Conservation (phyloP, 1,140 invertebrate genomes). For the Papilio glaucus region DNA sequence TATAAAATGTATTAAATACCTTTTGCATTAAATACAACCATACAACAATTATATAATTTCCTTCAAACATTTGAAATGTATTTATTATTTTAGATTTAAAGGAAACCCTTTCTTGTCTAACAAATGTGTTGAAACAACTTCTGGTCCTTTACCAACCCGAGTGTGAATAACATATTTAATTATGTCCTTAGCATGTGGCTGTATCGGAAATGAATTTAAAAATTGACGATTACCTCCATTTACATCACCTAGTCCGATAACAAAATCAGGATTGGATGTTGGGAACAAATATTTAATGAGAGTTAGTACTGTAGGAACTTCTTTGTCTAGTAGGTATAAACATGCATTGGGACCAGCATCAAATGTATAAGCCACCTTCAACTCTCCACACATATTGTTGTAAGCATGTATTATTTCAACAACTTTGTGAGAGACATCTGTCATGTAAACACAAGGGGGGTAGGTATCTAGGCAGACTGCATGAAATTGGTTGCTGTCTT, state of each 20-base stretch:
- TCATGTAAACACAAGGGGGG: conserved; percentile 97
- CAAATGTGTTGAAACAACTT: conserved; percentile 48
- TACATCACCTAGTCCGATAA: conserved; percentile 56
- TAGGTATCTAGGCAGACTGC: conserved; percentile 96
- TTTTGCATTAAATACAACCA: not conserved
- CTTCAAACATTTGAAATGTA: not conserved
- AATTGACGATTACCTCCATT: conserved; percentile 53
- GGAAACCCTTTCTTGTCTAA: conserved; percentile 24
- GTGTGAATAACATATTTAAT: conserved; percentile 95
- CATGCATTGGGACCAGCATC: conserved; percentile 99
- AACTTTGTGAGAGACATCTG: conserved; percentile 92
- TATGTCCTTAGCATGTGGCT: conserved; percentile 81
- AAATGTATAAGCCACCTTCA: conserved; percentile 96
- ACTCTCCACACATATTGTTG: conserved; percentile 86
- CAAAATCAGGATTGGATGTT: conserved; percentile 71
- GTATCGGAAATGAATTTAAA: conserved; percentile 61
- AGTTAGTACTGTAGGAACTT: conserved; percentile 87
- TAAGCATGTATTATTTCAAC: conserved; percentile 92
- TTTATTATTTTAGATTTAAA: conserved; percentile 31
- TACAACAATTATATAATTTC: not conserved
- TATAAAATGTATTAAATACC: not conserved
- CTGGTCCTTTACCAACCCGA: conserved; percentile 89
- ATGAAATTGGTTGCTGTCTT: conserved; percentile 99
- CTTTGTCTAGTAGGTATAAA: conserved; percentile 91
- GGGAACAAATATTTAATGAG: conserved; percentile 90